phyloP scores from a whole-genome alignment of 1,140 invertebrate genomes.

The Melanaphis sacchari region DNA sequence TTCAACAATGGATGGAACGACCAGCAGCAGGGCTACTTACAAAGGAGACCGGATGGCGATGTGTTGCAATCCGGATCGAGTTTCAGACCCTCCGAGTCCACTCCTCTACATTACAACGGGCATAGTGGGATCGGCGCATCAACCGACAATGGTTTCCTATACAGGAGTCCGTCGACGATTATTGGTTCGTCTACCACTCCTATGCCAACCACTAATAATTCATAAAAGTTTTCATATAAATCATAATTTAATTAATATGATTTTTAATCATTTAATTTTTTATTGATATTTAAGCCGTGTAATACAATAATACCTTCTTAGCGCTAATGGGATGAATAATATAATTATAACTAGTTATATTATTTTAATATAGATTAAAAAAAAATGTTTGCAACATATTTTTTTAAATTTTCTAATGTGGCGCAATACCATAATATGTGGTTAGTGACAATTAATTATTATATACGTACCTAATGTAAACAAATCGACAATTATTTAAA shows the following conservation, averaged over 20 bases:
- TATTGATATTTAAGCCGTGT: background rate
- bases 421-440: background rate
- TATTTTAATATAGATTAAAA: background rate
- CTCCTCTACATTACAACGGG: slow-evolving; percentile 51
- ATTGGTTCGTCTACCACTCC: slow-evolving; percentile 24
- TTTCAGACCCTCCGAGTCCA: slow-evolving; percentile 24
- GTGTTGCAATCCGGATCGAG: slow-evolving; percentile 17
- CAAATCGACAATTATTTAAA: background rate
- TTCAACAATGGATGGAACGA: slow-evolving; percentile 4
- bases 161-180: slow-evolving; percentile 22
- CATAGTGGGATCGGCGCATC: slow-evolving; percentile 55
- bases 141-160: slow-evolving; percentile 51
- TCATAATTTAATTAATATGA: background rate
- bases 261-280: background rate
- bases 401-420: background rate
- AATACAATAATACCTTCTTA: background rate
- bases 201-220: background rate
- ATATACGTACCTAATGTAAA: background rate
- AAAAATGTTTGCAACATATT: background rate
- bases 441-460: background rate
- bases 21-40: background rate
- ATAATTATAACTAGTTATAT: background rate
- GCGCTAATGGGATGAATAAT: background rate
- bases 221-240: background rate
- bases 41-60: slow-evolving; percentile 37